These are phyloP conservation scores for Epinephelus coioides DNA, from an alignment of 2,797 vertebrate genomes.

Conservation along the genomic window DNA sequence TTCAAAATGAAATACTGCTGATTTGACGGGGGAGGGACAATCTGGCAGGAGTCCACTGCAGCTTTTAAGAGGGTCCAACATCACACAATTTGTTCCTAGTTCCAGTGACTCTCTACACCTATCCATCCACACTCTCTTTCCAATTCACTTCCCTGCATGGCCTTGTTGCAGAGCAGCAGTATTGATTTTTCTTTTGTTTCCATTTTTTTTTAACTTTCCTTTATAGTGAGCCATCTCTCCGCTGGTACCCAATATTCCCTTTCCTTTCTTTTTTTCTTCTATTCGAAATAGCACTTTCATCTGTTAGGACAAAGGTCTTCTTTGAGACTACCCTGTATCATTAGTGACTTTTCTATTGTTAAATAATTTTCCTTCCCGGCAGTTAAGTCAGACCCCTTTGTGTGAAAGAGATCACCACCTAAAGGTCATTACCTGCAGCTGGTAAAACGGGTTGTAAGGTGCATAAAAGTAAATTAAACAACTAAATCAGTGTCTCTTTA, in stretches of 20 bases:
- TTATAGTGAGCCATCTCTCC: slow-evolving; percentile 36
- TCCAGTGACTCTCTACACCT: slow-evolving; percentile 34
- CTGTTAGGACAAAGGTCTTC: slow-evolving; percentile 24
- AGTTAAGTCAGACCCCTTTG: background rate
- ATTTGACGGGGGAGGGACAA: background rate
- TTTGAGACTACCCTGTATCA: slow-evolving; percentile 4
- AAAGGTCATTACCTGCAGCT: background rate
- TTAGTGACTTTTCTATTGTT: slow-evolving; percentile 8
- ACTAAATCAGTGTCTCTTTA: background rate
- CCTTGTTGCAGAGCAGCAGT: slow-evolving; percentile 42
- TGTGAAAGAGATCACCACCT: background rate
- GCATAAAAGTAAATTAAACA: background rate
- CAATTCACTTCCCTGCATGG: slow-evolving; percentile 32
- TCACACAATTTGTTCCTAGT: slow-evolving; percentile 32
- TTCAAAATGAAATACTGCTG: slow-evolving; percentile 14
- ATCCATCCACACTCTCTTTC: slow-evolving; percentile 33
- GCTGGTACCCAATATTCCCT: slow-evolving; percentile 8
- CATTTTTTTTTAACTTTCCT: slow-evolving; percentile 35
- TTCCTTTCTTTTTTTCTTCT: background rate
- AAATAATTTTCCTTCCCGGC: background rate
- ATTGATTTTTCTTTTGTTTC: slow-evolving; percentile 64
- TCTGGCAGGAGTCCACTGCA: slow-evolving; percentile 18
- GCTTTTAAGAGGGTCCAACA: slow-evolving; percentile 29
- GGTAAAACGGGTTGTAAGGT: background rate
- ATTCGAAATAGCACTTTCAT: slow-evolving; percentile 22